Evolutionary conservation across 1,140 invertebrate species (phyloP), one percentile per base, ranked within the genome.

Genomic region (Ostrea denselamellosa): DNA sequence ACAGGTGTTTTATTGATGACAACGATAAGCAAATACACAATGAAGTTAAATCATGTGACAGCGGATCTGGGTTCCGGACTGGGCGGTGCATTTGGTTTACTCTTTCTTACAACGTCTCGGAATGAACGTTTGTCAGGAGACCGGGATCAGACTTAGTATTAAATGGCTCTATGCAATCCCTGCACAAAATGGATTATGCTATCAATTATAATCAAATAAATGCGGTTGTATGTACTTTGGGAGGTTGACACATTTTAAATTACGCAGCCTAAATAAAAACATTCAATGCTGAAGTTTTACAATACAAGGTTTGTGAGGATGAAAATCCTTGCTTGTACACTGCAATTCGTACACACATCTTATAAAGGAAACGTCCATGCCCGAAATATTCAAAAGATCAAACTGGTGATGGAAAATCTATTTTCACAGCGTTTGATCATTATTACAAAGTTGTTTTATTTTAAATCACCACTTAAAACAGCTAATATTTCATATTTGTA

Each of bases 11-110:
- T 8, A 34, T 77, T 77, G 68, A 77, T 77, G 68, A 12, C 25
- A 44, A 77, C 68, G 68, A 77, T 77, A 77, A 77, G 68, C 22
- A 77, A 77, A 77, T 77, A 77, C 68, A 77, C 68, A 77, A 77
- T 77, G 68, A 77, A 34, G 25, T 77, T 17, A 14, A 22, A 28
- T 77, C 68, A 77, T 25, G 68, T 77, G 68, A 77, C 25, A 8
- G 28, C 14, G 68, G 68, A 28, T 25, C 22, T 28, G 68, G 25
- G 68, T 25, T 14, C 68, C 10, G 68, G 68, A 12, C 9, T 77
- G 25, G 68, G 68, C 68, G 68, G 68, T 22, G 25, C 25, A 2
- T 17, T 28, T 0, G 28, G 68, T 77, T 14, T 77, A 12, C 12
- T 22, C 9, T 28, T 22, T 22, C 28, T 77, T 34, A 25, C 68